These are phyloP conservation scores for Iguana delicatissima DNA, from an alignment of 2,797 vertebrate species.

Conservation along the genomic window DNA sequence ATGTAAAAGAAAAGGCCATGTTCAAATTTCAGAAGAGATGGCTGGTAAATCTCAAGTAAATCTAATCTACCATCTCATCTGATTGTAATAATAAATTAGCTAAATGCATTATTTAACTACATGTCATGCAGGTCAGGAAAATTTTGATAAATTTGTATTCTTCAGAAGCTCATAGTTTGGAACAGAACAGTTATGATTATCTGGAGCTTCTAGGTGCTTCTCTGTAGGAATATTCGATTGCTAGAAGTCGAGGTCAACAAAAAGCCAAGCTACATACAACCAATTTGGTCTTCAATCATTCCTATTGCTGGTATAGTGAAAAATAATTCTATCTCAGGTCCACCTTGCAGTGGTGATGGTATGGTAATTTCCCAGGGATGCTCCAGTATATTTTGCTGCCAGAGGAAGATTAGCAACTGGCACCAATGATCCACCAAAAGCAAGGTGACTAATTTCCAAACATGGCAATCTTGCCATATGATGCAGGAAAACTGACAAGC, in stretches of 20 bases:
- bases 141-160: neutral
- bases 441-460: no score
- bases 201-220: neutral
- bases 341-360: no score
- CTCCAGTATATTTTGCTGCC: no score
- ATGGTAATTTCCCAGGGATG: no score
- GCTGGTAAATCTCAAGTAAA: neutral
- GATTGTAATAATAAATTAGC: neutral
- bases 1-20: neutral
- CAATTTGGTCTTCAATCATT: neutral
- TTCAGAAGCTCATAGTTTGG: neutral
- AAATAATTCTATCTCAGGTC: neutral
- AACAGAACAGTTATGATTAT: conserved; percentile 1
- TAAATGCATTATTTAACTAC: neutral
- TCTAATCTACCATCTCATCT: neutral
- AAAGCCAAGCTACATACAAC: no score
- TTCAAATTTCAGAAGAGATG: neutral
- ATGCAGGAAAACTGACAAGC: no score
- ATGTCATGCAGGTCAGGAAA: neutral
- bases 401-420: no score
- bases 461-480: no score
- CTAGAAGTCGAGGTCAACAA: no score
- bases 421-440: no score
- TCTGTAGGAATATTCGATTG: neutral
- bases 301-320: neutral